Base-by-base conservation (phyloP, 37 sponge, comb jelly and placozoan genomes). In the Spongilla lacustris region DNA sequence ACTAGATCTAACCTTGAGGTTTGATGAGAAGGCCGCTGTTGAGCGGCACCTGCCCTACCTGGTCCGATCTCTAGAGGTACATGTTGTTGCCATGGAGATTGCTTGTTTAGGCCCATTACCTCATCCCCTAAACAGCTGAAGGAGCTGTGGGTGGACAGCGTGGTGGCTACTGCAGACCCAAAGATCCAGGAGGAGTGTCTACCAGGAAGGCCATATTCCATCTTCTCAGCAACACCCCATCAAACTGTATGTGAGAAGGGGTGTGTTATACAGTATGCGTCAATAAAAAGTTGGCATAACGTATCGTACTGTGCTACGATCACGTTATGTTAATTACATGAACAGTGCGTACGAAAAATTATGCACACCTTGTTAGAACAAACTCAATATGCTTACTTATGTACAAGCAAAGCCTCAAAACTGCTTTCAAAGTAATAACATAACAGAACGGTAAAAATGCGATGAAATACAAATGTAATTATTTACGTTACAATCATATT, bases 11-110 rank as follows among this genome's bases (percentile, higher is more conserved):
- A 71, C 76, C 0, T 69, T 90, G 68, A 86, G 95, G 0, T 98
- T 96, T 75, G 83, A 88, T 85, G 95, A 98, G 81, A 89, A 82
- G 26, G 84, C 77, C 0, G 84, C 96, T 32, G 81, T 98, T 1
- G 81, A 91, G 76, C 68, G 72, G 66, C 92, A 94, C 82, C 68
- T 82, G 48, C 86, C 74, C 37, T 98, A 96, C 85, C 85, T 98
- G n/a, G 73, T 87, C 66, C 79, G 91, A 31, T 89, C 94, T 49
- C 86, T 98, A 24, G 96, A 98, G 71, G 97, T 94, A n/a, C n/a
- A 78, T 5, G 85, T 71, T 12, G 4, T 36, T 22, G 25, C n/a
- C 21, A 12, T n/a, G 9, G 36, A 30, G 6, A n/a, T 17, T 85
- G 34, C 11, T 66, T 25, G 14, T 80, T 73, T 38, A 4, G 46